Evolutionary conservation across 2,113 vertebrate species (phyloP), one percentile per base, ranked within the genome.

Genomic region (Hippocampus zosterae): DNA sequence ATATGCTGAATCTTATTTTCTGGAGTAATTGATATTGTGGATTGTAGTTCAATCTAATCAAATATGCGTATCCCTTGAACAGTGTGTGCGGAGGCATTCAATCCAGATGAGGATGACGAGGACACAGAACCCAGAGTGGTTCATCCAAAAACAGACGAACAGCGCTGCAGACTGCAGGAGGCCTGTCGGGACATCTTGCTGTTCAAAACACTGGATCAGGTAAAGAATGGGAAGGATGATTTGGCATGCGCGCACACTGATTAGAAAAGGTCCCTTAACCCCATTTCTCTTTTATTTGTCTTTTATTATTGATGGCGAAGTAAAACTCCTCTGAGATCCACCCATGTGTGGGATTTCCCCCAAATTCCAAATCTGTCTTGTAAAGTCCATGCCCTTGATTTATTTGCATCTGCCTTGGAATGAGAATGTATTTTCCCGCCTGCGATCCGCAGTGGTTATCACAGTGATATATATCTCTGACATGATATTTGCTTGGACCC

Each of bases 161-260:
- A 98, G 84, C 93, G 96, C 90, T 94, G 92, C 90, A 93, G 97
- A 87, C 92, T 99, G 88, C 97, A 98, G 87, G 96, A 99, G 80
- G 94, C 96, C 64, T 99, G 97, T 85, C 93, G 93, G 93, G 97
- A 99, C 88, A 99, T 98, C 83, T 91, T 98, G 25, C 90, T 98
- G 73, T 99, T 99, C 88, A 98, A 98, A 93, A 98, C 95, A 84
- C 92, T 99, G 68, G 97, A 99, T 84, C 95, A 96, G 94, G 97
- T 98, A 94, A 83, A 52, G 23, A 8, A 64, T 29, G 33, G 8
- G 37, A 42, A 64, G n/a, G 8, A 16, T 13, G n/a, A 37, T 19
- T 0, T 18, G 6, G 23, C 9, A 60, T 7, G 46, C 42, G 53
- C 5, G 25, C 23, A 46, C 55, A 60, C 12, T 33, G 6, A 8